Conservation (phyloP, 2,888 invertebrate species). For the Mythimna albipuncta region DNA sequence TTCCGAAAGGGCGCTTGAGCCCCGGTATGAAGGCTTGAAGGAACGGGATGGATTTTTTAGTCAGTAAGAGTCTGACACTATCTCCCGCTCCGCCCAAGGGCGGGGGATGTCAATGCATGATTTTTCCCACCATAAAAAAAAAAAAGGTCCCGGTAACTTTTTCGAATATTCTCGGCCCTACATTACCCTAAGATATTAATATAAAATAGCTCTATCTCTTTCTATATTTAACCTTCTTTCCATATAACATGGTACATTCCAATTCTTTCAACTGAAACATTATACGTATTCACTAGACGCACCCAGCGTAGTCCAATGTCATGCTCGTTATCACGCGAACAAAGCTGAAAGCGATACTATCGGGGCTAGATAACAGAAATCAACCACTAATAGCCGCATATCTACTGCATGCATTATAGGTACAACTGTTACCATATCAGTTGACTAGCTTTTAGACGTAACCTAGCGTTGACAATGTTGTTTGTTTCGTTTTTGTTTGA, state of each 20-base stretch:
- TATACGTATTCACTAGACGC: constrained; percentile 20
- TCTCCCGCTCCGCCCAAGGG: no score
- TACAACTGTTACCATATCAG: constrained; percentile 29
- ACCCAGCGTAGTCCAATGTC: constrained; percentile 25
- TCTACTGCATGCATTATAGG: constrained; percentile 20
- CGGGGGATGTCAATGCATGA: no score
- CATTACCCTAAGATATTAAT: no score
- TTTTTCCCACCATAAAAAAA: no score
- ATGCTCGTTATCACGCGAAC: constrained; percentile 48
- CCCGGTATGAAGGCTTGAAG: no score
- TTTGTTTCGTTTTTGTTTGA: constrained; percentile 4
- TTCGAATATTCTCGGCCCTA: no score
- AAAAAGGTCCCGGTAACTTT: no score
- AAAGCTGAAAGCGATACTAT: constrained; percentile 39
- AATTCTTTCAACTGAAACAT: constrained; percentile 11
- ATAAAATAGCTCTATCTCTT: neutral
- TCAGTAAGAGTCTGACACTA: no score
- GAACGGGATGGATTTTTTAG: no score
- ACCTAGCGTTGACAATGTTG: neutral
- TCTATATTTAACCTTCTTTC: neutral
- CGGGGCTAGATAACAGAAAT: constrained; percentile 43
- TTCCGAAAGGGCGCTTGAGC: no score
- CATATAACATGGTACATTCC: neutral
- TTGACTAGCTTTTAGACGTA: constrained; percentile 10
- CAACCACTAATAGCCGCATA: constrained; percentile 30